phyloP scores from a whole-genome alignment of 2,797 vertebrate genomes.

The Takifugu rubripes region DNA sequence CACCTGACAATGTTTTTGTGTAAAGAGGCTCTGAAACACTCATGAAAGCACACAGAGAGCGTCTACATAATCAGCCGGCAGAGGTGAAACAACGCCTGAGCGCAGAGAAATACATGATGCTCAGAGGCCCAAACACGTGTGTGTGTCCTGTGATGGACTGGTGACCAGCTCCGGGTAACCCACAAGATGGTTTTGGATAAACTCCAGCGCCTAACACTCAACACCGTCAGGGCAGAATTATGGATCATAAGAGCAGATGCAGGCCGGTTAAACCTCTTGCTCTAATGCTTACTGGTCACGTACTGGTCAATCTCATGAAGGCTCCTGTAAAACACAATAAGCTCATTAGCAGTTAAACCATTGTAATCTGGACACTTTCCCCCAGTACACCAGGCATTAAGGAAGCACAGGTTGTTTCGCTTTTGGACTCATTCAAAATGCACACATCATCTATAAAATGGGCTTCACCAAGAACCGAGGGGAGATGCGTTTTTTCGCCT shows the following conservation, averaged over 20 bases:
- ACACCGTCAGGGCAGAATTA: not conserved
- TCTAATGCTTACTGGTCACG: slow-evolving; percentile 28
- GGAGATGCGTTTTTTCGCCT: too few relatives aligned
- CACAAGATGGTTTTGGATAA: not conserved
- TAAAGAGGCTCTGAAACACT: too few relatives aligned
- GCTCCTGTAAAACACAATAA: slow-evolving; percentile 28
- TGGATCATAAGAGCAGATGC: slow-evolving; percentile 13
- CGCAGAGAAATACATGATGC: too few relatives aligned
- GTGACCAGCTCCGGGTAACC: too few relatives aligned
- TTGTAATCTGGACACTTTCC: slow-evolving; percentile 45
- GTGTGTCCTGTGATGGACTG: too few relatives aligned
- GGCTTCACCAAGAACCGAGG: not conserved
- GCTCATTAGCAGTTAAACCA: slow-evolving; percentile 39
- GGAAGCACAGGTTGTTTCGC: slow-evolving; percentile 8
- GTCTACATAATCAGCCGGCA: too few relatives aligned
- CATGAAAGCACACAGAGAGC: too few relatives aligned
- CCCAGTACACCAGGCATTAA: slow-evolving; percentile 3
- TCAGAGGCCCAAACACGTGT: too few relatives aligned
- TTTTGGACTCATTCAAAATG: not conserved
- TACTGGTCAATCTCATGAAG: slow-evolving; percentile 31
- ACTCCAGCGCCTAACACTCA: not conserved
- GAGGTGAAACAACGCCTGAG: too few relatives aligned
- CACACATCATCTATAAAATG: too few relatives aligned
- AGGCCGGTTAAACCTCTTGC: slow-evolving; percentile 22
- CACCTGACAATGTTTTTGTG: too few relatives aligned